These are phyloP conservation scores for Caenorhabditis sp. DNA, from an alignment of 2,888 invertebrate species.

Conservation along the genomic window DNA sequence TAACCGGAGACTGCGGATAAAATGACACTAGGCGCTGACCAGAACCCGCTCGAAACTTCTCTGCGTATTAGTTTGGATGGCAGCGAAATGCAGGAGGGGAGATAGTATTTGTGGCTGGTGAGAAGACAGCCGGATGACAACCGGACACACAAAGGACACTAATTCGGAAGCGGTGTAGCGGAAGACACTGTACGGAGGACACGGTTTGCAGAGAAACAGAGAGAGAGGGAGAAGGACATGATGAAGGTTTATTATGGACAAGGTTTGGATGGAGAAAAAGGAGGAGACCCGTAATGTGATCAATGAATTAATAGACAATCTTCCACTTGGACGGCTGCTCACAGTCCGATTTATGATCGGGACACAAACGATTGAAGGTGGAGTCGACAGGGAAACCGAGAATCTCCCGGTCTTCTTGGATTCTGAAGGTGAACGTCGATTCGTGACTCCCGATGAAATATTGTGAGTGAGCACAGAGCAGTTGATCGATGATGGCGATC, in stretches of 20 bases:
- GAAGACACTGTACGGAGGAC: constrained; percentile 39
- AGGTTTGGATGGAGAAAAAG: constrained; percentile 4
- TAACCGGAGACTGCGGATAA: constrained; percentile 3
- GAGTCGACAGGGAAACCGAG: constrained; percentile 90
- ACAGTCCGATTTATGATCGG: constrained; percentile 85
- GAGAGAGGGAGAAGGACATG: background rate
- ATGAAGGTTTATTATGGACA: constrained; percentile 30
- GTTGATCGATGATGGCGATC: constrained; percentile 85
- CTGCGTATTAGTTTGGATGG: constrained; percentile 4
- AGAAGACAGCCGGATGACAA: constrained; percentile 27
- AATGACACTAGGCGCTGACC: background rate
- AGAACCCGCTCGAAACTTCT: background rate
- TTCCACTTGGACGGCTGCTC: constrained; percentile 89
- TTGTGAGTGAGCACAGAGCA: constrained; percentile 93
- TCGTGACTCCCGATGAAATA: constrained; percentile 91
- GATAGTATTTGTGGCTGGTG: background rate
- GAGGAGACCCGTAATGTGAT: constrained; percentile 8
- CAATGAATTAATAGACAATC: constrained; percentile 64
- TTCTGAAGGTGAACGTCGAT: constrained; percentile 96
- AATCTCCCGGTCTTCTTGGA: constrained; percentile 97
- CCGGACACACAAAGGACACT: constrained; percentile 47
- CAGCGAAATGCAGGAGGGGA: background rate
- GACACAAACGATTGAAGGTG: constrained; percentile 93
- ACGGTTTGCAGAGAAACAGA: constrained; percentile 30
- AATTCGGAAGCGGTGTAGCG: constrained; percentile 60